phyloP scores from a whole-genome alignment of 2,797 vertebrate genomes.

The Rhyacichthys aspro region DNA sequence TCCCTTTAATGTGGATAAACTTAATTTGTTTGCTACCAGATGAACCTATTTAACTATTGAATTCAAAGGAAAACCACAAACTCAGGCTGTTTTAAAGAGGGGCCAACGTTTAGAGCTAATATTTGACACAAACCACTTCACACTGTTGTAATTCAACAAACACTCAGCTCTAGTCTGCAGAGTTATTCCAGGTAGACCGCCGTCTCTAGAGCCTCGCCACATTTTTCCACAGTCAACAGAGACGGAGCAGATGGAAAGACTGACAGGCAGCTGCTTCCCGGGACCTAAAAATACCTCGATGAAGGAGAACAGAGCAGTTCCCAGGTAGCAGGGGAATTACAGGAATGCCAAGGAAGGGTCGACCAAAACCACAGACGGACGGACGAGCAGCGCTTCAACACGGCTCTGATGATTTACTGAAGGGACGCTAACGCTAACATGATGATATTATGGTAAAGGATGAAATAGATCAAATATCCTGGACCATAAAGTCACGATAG shows the following conservation, averaged over 20 bases:
- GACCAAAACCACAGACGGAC: conserved; percentile 2
- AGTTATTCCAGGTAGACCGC: conserved; percentile 22
- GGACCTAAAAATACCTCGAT: conserved; percentile 64
- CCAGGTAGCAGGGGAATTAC: conserved; percentile 75
- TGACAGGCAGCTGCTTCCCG: conserved; percentile 55
- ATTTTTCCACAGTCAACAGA: conserved; percentile 42
- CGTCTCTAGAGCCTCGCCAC: conserved; percentile 24
- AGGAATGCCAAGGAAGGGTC: conserved; percentile 60
- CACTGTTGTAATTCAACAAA: conserved; percentile 19
- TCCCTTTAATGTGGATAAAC: too few species aligned
- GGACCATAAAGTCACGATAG: too few species aligned
- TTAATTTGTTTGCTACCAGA: not conserved
- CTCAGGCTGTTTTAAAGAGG: not conserved
- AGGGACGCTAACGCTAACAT: not conserved
- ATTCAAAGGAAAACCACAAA: conserved; percentile 14
- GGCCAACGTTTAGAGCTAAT: conserved; percentile 5
- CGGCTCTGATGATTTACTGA: not conserved
- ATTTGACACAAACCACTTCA: conserved; percentile 25
- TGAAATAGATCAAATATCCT: too few species aligned
- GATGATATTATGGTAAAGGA: too few species aligned
- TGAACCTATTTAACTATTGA: not conserved
- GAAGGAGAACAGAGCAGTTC: conserved; percentile 56
- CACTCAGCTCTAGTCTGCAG: conserved; percentile 13
- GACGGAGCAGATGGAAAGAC: conserved; percentile 33
- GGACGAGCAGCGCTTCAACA: too few species aligned